Evolutionary conservation across 1,140 invertebrate genomes (phyloP), one percentile per base, ranked within the genome.

Genomic region (Bathynomus jamesi): DNA sequence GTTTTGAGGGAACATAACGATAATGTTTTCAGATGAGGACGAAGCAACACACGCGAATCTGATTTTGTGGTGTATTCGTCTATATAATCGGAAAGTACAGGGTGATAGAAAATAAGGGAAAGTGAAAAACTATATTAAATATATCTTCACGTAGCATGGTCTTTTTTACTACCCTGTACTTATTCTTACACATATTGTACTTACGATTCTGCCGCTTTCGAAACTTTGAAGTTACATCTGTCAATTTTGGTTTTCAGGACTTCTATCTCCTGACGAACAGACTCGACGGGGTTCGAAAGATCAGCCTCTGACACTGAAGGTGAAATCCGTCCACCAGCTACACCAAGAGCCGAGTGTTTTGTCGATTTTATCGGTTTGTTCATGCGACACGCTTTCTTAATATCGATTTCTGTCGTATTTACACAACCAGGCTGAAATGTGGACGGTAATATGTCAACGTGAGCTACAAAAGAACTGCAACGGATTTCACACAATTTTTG

Each of bases 361-460:
- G 82, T 82, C 28, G 82, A 82, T 60, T 85, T 86, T 53, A 86
- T 81, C 4, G 76, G 69, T 46, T 77, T 78, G 67, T 92, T 91
- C 84, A 88, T 88, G 70, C 95, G 87, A 81, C 94, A 97, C 29
- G 95, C 89, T 84, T 99, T 99, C 81, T 95, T 96, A 32, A 97
- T 96, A 83, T 98, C 95, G 80, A 98, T 87, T 84, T 99, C 97
- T 0, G 96, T 99, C 8, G 97, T 99, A 83, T 99, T 99, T 3
- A 99, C 95, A 84, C 94, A 98, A 27, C 96, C 96, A 40, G 97
- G 97, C 92, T 95, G 79, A 69, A 4, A 66, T 29, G 25, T 4
- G 8, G 17, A 65, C 25, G n/a, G 2, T 2, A 27, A n/a, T n/a
- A 65, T n/a, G n/a, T n/a, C n/a, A n/a, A n/a, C n/a, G n/a, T 5